These are phyloP conservation scores for Paracyclopina nana DNA, from an alignment of 1,140 invertebrate genomes.

Conservation along the genomic window DNA sequence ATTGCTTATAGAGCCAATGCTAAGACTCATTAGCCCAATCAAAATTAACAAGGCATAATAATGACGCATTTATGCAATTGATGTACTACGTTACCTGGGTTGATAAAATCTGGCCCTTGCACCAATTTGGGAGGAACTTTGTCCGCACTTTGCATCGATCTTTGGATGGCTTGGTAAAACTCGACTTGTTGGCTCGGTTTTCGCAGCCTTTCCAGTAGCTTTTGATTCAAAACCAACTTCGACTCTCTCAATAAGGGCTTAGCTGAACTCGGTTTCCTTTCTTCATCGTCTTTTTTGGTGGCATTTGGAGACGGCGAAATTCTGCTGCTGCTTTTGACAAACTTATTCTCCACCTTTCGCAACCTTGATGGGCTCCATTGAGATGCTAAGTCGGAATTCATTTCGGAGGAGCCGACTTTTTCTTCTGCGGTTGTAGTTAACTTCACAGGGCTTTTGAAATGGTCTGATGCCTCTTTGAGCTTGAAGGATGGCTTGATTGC, in stretches of 20 bases:
- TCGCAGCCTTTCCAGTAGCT: not conserved
- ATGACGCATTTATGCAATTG: not conserved
- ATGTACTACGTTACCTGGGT: not conserved
- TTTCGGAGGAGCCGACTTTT: no score
- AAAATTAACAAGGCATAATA: no score
- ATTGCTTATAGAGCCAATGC: no score
- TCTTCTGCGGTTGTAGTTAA: no score
- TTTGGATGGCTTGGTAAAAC: constrained; percentile 7
- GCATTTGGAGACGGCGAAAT: no score
- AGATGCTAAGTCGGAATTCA: no score
- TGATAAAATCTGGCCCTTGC: not conserved
- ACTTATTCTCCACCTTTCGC: not conserved
- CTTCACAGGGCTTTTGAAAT: no score
- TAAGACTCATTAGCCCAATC: no score
- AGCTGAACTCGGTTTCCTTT: not conserved
- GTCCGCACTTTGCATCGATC: constrained; percentile 1
- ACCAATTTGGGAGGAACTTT: not conserved
- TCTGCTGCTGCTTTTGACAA: not conserved
- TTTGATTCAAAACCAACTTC: not conserved
- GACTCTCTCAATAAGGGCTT: not conserved
- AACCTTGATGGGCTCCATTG: not conserved
- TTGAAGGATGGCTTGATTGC: no score
- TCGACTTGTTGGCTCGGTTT: constrained; percentile 3
- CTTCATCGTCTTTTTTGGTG: no score
- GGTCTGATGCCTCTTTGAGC: no score